Evolutionary conservation across 2,113 vertebrate species (phyloP).

Genomic region (Eretmochelys imbricata): DNA sequence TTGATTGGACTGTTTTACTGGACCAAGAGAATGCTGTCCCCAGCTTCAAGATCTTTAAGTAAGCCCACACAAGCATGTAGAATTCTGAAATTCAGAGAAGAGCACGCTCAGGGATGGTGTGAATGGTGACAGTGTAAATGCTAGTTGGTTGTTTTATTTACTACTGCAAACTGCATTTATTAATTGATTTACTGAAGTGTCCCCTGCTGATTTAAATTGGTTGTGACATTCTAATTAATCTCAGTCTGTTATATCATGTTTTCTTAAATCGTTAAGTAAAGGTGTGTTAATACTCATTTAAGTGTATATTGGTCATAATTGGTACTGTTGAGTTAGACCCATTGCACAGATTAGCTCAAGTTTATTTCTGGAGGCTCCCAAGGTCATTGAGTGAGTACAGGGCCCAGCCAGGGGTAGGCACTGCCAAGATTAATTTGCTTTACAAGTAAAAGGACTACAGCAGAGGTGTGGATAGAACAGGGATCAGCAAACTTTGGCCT

Average conservation of each 20-base stretch:
- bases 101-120: neutral
- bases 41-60: neutral
- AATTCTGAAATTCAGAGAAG: neutral
- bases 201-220: neutral
- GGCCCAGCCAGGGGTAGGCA: no score
- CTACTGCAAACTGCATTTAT: neutral
- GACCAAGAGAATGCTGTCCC: neutral
- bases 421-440: no score
- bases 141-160: neutral
- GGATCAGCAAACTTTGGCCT: no score
- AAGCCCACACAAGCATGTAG: neutral
- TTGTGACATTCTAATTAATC: neutral
- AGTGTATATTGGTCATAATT: neutral
- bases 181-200: neutral
- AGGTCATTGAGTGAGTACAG: no score
- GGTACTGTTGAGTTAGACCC: neutral
- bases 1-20: neutral
- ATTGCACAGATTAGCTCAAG: neutral
- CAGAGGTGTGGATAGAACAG: neutral
- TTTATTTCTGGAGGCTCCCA: neutral
- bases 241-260: neutral
- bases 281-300: neutral
- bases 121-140: neutral
- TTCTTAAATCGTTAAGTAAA: neutral
- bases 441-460: neutral